These are phyloP conservation scores for Ophiothrix spiculata DNA, from an alignment of 35 echinoderm and acorn worm genomes.

Conservation along the genomic window DNA sequence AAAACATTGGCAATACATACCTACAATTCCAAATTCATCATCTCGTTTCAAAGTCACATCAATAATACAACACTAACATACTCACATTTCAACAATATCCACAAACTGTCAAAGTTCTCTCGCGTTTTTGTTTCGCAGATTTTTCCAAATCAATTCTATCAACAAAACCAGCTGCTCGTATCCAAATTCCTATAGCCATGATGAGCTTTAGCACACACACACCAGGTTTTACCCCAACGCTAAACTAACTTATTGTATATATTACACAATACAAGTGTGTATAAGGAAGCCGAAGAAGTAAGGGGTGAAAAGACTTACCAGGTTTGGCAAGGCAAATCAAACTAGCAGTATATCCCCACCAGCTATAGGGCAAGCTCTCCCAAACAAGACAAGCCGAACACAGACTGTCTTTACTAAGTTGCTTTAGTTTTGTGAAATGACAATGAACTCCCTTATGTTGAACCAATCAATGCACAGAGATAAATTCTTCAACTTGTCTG, in stretches of 20 bases:
- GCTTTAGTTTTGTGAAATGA: too few relatives aligned
- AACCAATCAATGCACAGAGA: background rate
- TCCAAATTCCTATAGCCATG: background rate
- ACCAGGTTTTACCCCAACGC: background rate
- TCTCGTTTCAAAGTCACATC: background rate
- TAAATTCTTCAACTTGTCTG: background rate
- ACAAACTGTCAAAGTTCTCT: background rate
- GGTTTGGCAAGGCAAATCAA: background rate
- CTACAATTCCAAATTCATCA: too few relatives aligned
- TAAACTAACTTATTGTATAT: background rate
- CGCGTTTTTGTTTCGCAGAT: background rate
- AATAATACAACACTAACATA: background rate
- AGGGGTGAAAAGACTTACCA: background rate
- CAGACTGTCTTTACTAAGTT: too few relatives aligned
- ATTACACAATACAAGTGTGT: background rate
- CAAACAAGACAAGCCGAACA: too few relatives aligned
- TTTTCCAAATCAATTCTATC: slow-evolving; percentile 3
- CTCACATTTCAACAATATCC: background rate
- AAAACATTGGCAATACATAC: too few relatives aligned
- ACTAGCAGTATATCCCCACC: background rate
- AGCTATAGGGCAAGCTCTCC: too few relatives aligned
- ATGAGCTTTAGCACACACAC: background rate
- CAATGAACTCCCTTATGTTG: background rate
- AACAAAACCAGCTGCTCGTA: background rate
- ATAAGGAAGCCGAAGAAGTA: background rate